These are phyloP conservation scores for Drosophila sulfurigaster DNA, from an alignment of 1,140 invertebrate genomes.

Conservation along the genomic window DNA sequence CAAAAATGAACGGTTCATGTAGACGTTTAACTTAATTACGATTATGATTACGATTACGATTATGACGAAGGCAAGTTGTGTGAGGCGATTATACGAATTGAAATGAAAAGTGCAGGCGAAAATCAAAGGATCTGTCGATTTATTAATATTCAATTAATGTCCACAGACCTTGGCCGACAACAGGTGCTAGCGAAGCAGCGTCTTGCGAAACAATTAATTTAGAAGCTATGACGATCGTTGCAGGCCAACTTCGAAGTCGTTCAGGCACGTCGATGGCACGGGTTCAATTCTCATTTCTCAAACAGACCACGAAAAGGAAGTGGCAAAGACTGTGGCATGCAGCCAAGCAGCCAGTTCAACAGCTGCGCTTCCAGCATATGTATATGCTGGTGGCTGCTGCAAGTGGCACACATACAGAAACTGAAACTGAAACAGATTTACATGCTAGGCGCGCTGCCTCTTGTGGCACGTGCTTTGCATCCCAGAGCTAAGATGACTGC, in stretches of 20 bases:
- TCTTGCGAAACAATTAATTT: constrained; percentile 74
- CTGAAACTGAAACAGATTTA: constrained; percentile 58
- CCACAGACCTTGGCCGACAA: constrained; percentile 50
- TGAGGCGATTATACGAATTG: constrained; percentile 48
- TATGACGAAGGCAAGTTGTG: constrained; percentile 49
- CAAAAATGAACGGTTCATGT: constrained; percentile 32
- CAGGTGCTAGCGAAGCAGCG: constrained; percentile 53
- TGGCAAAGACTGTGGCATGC: constrained; percentile 79
- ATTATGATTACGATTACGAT: constrained; percentile 61
- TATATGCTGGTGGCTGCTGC: constrained; percentile 46
- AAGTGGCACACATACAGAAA: constrained; percentile 45
- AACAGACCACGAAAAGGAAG: constrained; percentile 81
- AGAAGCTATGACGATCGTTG: constrained; percentile 39
- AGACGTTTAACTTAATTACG: constrained; percentile 72
- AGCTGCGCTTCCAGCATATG: constrained; percentile 50
- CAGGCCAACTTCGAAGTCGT: constrained; percentile 6
- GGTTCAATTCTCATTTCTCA: constrained; percentile 61
- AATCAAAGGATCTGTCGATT: constrained; percentile 60
- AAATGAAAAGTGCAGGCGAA: constrained; percentile 60
- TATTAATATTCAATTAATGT: constrained; percentile 79
- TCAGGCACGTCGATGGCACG: constrained; percentile 59
- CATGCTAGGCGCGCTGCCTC: constrained; percentile 41
- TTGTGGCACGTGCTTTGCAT: constrained; percentile 65
- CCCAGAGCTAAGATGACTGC: background rate
- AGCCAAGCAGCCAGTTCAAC: constrained; percentile 25